Evolutionary conservation across 92 coral and sea anemone genomes (phyloP).

Genomic region (Epizoanthus rinbou): DNA sequence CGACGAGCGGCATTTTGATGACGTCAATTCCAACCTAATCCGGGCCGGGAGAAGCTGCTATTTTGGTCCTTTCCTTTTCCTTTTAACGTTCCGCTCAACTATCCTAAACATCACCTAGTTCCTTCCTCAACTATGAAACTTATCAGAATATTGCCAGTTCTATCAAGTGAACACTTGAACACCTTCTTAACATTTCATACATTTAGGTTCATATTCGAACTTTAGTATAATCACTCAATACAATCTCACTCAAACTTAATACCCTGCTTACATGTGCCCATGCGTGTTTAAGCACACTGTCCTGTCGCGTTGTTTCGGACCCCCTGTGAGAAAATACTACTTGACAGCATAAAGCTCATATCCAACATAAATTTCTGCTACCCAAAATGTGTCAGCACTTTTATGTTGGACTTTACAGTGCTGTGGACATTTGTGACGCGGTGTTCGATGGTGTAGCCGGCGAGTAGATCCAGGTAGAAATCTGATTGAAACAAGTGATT

Average conservation of each 20-base stretch:
- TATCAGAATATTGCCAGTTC: no score
- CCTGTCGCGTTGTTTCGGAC: neutral
- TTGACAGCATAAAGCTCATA: no score
- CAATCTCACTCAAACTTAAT: neutral
- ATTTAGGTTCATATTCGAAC: neutral
- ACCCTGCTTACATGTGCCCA: neutral
- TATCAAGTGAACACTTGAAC: neutral
- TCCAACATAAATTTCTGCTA: no score
- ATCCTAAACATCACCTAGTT: slow-evolving; percentile 5
- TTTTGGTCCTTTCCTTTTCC: slow-evolving; percentile 19
- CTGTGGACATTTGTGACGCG: no score
- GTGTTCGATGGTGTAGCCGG: no score
- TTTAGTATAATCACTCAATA: neutral
- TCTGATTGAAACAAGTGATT: no score
- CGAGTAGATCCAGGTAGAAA: no score
- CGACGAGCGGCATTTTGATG: slow-evolving; percentile 7
- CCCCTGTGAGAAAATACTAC: neutral
- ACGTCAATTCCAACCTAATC: slow-evolving; percentile 26
- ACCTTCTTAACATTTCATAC: neutral
- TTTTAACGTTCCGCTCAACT: neutral
- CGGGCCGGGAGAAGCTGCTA: slow-evolving; percentile 10
- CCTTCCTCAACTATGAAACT: no score
- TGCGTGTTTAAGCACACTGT: neutral
- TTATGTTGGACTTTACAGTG: no score
- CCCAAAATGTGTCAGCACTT: no score